Evolutionary conservation across 2,888 invertebrate genomes (phyloP).

Genomic region (Tolmerus cingulatus): DNA sequence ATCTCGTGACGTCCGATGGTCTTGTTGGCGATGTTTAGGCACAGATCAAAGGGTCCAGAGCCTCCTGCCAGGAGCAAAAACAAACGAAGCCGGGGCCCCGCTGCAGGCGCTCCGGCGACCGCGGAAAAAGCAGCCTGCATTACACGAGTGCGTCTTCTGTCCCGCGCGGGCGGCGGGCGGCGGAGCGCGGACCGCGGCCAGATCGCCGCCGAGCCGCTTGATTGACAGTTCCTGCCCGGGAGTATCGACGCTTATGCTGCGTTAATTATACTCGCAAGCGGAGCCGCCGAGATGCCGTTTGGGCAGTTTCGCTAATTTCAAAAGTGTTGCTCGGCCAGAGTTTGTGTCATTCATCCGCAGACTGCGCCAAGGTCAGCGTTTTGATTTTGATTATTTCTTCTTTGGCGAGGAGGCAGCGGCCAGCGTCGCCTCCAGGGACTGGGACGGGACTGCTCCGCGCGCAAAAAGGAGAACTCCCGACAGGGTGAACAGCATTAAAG

Average conservation of each 20-base stretch:
- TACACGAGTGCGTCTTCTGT: not conserved
- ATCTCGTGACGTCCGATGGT: conserved; percentile 18
- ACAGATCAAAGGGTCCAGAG: conserved; percentile 30
- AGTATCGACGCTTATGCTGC: conserved; percentile 36
- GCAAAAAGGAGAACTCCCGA: conserved; percentile 4
- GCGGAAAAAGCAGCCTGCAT: not conserved
- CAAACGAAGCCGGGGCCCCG: conserved; percentile 18
- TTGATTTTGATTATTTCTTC: not conserved
- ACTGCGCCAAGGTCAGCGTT: conserved; percentile 15
- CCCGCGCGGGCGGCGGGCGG: too few relatives aligned
- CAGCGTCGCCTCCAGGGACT: conserved; percentile 8
- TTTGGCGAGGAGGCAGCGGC: not conserved
- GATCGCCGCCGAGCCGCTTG: not conserved
- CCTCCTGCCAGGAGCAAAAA: conserved; percentile 18
- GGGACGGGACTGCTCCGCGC: not conserved
- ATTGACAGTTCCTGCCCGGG: conserved; percentile 37
- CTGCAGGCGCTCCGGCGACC: not conserved
- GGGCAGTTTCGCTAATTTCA: conserved; percentile 39
- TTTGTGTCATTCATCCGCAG: conserved; percentile 34
- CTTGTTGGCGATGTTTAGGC: conserved; percentile 19
- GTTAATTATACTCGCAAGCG: conserved; percentile 31
- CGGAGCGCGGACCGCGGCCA: not conserved
- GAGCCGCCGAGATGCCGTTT: conserved; percentile 34
- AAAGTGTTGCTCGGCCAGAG: conserved; percentile 22
- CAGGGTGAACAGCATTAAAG: conserved; percentile 37